These are phyloP conservation scores for Lucilia sericata DNA, from an alignment of 1,140 invertebrate species.

Conservation along the genomic window DNA sequence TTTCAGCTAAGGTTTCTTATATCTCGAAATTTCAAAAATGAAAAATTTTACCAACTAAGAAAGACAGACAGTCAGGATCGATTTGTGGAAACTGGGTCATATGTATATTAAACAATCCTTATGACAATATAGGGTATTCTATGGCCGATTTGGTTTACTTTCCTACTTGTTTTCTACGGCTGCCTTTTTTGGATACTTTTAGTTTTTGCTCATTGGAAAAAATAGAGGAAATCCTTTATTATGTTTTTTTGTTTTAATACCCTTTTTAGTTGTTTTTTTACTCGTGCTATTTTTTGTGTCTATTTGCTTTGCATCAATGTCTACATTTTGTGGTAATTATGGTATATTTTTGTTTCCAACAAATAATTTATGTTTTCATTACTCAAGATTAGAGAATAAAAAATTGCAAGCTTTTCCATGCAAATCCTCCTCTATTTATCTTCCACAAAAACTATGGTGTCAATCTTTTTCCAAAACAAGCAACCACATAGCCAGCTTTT, in stretches of 20 bases:
- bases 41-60: too few relatives aligned
- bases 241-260: neutral
- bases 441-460: neutral
- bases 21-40: too few relatives aligned
- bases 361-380: slow-evolving; percentile 44
- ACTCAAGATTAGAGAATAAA: slow-evolving; percentile 39
- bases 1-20: too few relatives aligned
- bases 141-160: too few relatives aligned
- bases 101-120: too few relatives aligned
- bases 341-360: slow-evolving; percentile 33
- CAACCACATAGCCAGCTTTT: neutral
- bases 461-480: slow-evolving; percentile 1
- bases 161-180: neutral
- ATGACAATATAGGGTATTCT: too few relatives aligned
- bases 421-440: neutral
- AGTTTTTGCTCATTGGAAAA: neutral
- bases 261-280: neutral
- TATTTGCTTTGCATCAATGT: slow-evolving; percentile 28
- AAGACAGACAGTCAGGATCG: too few relatives aligned
- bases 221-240: neutral
- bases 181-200: neutral
- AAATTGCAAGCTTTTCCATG: slow-evolving; percentile 27
- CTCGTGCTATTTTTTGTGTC: neutral
- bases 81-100: too few relatives aligned
- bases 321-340: slow-evolving; percentile 41